A percentile compares a stretch with the other conserved stretches of the same genome.
Evolutionary conservation across 2,113 vertebrate species (phyloP).

Genomic region (Sorex fumeus): DNA sequence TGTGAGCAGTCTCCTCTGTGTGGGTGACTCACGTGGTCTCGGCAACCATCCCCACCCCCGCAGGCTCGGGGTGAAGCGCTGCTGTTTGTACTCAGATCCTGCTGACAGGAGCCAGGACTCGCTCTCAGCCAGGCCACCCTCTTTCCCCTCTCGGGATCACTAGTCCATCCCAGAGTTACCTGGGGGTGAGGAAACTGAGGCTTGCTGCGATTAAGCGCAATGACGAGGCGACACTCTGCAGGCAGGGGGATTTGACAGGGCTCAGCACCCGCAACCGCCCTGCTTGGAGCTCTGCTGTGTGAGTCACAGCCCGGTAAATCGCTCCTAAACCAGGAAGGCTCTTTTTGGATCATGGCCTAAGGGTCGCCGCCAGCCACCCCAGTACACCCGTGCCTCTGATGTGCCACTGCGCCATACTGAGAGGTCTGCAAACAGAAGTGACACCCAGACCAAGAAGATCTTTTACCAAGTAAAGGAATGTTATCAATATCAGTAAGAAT

Average conservation of each 20-base stretch:
- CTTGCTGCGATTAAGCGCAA: constrained; percentile 2
- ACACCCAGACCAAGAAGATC: neutral
- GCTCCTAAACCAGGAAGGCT: too few species aligned
- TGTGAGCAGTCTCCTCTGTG: neutral
- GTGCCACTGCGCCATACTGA: neutral
- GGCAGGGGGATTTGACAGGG: neutral
- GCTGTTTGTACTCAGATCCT: neutral
- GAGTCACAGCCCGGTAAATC: neutral
- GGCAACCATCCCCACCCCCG: neutral
- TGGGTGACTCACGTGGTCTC: neutral
- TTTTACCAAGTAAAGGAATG: neutral
- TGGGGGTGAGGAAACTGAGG: neutral
- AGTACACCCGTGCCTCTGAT: neutral
- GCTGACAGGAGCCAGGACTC: neutral
- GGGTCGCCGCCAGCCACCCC: neutral
- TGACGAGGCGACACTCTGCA: neutral
- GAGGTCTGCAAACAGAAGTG: neutral
- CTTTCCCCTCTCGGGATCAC: neutral
- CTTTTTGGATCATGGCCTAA: neutral
- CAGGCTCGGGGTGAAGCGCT: neutral
- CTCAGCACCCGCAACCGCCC: too few species aligned
- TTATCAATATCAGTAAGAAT: constrained; percentile 29
- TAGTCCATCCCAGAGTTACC: neutral
- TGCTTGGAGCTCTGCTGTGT: neutral
- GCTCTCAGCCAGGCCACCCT: neutral